phyloP scores from a whole-genome alignment of 35 echinoderm and acorn worm genomes.

The Ophiothrix spiculata region DNA sequence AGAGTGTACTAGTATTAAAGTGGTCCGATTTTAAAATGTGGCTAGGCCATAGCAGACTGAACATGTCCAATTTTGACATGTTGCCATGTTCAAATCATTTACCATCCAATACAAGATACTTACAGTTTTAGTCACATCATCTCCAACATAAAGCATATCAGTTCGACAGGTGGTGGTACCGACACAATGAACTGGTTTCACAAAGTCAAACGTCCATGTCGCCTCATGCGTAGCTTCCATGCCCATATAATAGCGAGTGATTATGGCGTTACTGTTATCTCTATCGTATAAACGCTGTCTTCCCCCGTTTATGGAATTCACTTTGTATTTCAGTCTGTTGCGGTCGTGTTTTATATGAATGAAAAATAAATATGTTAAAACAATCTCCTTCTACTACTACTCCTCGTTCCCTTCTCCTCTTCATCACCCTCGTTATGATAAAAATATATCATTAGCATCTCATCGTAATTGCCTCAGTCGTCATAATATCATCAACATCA shows the following conservation, averaged over 20 bases:
- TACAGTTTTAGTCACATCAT: background rate
- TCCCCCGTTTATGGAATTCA: background rate
- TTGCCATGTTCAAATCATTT: too few species aligned
- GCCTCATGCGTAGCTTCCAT: background rate
- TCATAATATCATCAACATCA: background rate
- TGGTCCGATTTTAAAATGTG: too few species aligned
- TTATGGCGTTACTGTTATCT: background rate
- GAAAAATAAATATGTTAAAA: background rate
- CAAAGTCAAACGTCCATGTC: background rate
- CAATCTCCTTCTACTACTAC: background rate
- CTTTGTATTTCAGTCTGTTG: background rate
- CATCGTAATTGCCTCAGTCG: background rate
- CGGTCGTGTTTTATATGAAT: background rate
- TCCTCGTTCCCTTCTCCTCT: background rate
- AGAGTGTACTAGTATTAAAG: too few species aligned
- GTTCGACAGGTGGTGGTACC: background rate
- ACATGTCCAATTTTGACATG: too few species aligned
- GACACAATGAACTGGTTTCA: background rate
- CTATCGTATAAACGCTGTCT: background rate
- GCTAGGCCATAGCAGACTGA: too few species aligned
- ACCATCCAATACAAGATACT: too few species aligned
- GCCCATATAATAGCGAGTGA: slow-evolving; percentile 8
- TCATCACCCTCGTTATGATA: background rate
- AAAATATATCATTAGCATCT: background rate
- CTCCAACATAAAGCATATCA: background rate